Conservation (phyloP, 2,888 invertebrate species). For the Aethes cnicana region DNA sequence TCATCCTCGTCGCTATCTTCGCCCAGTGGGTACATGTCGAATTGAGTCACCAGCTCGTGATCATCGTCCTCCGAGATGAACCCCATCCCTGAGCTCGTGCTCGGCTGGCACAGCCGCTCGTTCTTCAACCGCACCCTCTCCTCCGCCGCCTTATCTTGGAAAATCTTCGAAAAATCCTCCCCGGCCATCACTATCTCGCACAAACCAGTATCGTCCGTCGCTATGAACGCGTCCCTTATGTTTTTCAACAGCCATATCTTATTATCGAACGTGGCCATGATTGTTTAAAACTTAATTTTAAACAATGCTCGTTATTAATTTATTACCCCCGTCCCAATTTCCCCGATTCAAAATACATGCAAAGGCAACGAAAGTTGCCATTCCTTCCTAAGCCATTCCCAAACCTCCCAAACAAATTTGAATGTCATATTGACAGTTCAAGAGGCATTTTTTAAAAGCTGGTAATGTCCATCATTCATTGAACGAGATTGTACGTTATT, state of each 20-base stretch:
- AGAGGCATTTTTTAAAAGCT: too few relatives aligned
- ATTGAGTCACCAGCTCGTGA: constrained; percentile 75
- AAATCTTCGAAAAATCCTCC: constrained; percentile 87
- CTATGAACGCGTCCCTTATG: constrained; percentile 96
- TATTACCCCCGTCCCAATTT: constrained; percentile 4
- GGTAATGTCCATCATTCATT: too few relatives aligned
- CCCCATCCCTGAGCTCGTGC: constrained; percentile 59
- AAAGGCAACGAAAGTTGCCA: constrained; percentile 9
- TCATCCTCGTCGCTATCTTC: constrained; percentile 92
- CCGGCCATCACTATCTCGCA: constrained; percentile 95
- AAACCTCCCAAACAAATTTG: constrained; percentile 23
- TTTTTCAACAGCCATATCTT: constrained; percentile 95
- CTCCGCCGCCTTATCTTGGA: constrained; percentile 71
- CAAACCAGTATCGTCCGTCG: constrained; percentile 97
- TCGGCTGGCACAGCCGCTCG: constrained; percentile 56
- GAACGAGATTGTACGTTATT: too few relatives aligned
- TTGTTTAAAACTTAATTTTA: constrained; percentile 16
- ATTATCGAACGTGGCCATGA: constrained; percentile 97
- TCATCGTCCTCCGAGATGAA: constrained; percentile 64
- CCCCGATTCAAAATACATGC: constrained; percentile 20
- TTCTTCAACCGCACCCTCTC: constrained; percentile 63
- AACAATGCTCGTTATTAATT: constrained; percentile 14
- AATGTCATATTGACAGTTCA: background rate
- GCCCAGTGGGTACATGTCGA: constrained; percentile 88
- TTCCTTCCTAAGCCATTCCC: too few relatives aligned